These are phyloP conservation scores for Drosophila auraria DNA, from an alignment of 1,140 invertebrate genomes.

Conservation along the genomic window DNA sequence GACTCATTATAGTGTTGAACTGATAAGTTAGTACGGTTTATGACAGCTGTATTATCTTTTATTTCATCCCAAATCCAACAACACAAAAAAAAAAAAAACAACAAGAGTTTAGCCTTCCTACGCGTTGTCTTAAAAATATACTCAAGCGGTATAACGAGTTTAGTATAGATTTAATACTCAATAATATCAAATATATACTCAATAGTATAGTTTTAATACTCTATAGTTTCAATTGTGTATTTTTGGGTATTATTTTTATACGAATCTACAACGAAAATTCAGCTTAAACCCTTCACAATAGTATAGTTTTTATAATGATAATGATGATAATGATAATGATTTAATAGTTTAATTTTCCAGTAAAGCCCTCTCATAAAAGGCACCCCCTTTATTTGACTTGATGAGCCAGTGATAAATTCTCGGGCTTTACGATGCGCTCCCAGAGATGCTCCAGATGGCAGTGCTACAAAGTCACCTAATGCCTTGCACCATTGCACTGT, in stretches of 20 bases:
- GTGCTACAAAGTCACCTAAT: slow-evolving; percentile 14
- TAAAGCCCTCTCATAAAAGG: neutral
- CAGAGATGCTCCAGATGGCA: neutral
- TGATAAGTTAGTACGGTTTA: neutral
- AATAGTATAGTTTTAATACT: too few relatives aligned
- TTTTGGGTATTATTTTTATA: too few relatives aligned
- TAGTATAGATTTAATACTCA: too few relatives aligned
- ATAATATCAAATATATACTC: too few relatives aligned
- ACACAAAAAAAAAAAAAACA: too few relatives aligned
- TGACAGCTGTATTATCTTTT: neutral
- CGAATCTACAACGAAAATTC: too few relatives aligned
- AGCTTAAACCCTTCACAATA: too few relatives aligned
- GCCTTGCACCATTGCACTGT: too few relatives aligned
- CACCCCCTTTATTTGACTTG: neutral
- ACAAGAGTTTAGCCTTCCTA: too few relatives aligned
- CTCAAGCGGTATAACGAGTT: too few relatives aligned
- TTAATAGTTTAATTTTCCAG: neutral
- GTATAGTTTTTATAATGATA: neutral
- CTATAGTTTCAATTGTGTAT: too few relatives aligned
- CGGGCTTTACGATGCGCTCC: neutral
- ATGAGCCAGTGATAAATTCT: neutral
- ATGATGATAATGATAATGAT: neutral
- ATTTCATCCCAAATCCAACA: neutral
- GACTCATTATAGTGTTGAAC: neutral
- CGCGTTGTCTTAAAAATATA: too few relatives aligned